Percentiles rank a stretch among this genome's conserved stretches.
Evolutionary conservation across 1,140 invertebrate genomes (phyloP).

Genomic region (Philopotamus ludificatus): DNA sequence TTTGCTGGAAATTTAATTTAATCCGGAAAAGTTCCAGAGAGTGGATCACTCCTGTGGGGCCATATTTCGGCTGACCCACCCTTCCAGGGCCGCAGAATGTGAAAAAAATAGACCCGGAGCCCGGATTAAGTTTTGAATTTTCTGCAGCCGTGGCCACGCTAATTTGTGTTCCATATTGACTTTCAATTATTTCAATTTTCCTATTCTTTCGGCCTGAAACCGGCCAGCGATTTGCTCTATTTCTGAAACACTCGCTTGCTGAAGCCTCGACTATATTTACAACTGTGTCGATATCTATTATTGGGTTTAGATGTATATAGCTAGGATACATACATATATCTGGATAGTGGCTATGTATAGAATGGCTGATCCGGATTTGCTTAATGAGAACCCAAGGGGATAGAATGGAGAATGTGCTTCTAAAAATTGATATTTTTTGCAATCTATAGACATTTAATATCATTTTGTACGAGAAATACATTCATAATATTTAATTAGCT

Average conservation of each 20-base stretch:
- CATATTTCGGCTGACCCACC: not conserved
- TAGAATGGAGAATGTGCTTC: slow-evolving; percentile 20
- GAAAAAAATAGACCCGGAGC: not conserved
- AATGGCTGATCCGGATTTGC: slow-evolving; percentile 29
- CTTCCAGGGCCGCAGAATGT: not conserved
- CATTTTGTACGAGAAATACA: too few relatives aligned
- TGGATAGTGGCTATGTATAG: too few relatives aligned
- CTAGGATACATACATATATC: too few relatives aligned
- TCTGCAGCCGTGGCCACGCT: slow-evolving; percentile 28
- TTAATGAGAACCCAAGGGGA: slow-evolving; percentile 21
- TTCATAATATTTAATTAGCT: too few relatives aligned
- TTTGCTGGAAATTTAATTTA: too few relatives aligned
- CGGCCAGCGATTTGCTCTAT: slow-evolving; percentile 2
- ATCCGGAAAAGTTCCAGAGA: not conserved
- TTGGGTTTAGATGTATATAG: slow-evolving; percentile 30
- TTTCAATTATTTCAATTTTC: slow-evolving; percentile 19
- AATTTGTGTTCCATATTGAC: slow-evolving; percentile 27
- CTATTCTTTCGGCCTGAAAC: slow-evolving; percentile 10
- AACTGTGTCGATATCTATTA: slow-evolving; percentile 17
- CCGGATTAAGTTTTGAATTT: slow-evolving; percentile 31
- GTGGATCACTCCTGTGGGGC: not conserved
- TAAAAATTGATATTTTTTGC: slow-evolving; percentile 19
- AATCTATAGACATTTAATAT: too few relatives aligned
- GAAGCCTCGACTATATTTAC: slow-evolving; percentile 21
- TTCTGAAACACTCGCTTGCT: not conserved